phyloP scores from a whole-genome alignment of 2,113 vertebrate genomes.

The Anarrhichthys ocellatus region DNA sequence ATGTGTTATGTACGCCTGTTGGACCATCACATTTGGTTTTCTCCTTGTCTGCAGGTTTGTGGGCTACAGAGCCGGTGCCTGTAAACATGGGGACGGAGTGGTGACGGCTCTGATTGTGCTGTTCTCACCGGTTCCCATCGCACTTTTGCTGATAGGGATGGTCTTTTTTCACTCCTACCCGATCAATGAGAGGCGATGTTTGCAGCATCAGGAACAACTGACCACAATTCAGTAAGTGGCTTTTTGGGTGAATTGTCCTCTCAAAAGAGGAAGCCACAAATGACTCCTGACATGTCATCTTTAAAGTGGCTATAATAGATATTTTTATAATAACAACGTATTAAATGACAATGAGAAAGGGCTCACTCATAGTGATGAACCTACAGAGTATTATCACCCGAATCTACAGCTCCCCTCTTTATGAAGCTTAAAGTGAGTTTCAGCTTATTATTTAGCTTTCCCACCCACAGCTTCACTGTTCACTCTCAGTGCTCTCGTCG shows the following conservation, averaged over 20 bases:
- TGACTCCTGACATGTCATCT: not conserved
- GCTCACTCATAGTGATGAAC: not conserved
- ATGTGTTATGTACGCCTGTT: not conserved
- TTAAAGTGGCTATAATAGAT: too few species aligned
- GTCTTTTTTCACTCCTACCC: constrained; percentile 80
- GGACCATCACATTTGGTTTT: constrained; percentile 3
- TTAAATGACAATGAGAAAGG: too few species aligned
- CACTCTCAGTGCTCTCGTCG: not conserved
- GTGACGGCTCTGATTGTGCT: constrained; percentile 78
- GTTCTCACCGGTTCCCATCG: constrained; percentile 78
- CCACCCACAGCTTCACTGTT: not conserved
- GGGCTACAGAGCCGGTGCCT: constrained; percentile 80
- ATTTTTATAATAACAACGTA: too few species aligned
- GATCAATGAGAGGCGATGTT: constrained; percentile 72
- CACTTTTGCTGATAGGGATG: constrained; percentile 80
- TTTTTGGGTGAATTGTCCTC: not conserved
- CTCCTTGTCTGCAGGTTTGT: constrained; percentile 74
- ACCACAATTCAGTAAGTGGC: constrained; percentile 61
- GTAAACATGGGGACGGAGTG: constrained; percentile 70
- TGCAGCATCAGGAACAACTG: constrained; percentile 58
- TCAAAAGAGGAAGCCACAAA: not conserved
- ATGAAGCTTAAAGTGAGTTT: not conserved
- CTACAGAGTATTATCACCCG: not conserved
- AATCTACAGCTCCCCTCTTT: not conserved
- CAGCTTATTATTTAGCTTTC: not conserved